Conservation (phyloP, 2,888 invertebrate species). For the Eupithecia insigniata region DNA sequence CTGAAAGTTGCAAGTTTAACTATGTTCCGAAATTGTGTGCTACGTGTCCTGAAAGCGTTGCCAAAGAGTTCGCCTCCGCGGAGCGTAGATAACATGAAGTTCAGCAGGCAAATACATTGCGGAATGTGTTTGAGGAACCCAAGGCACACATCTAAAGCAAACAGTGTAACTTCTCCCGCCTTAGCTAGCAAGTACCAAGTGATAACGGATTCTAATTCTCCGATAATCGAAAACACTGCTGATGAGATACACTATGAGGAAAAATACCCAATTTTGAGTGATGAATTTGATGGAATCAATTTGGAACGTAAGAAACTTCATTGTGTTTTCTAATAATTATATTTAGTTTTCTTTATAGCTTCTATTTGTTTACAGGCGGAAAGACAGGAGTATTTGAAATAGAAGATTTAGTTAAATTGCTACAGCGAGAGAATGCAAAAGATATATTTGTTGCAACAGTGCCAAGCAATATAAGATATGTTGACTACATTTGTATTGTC, state of each 20-base stretch:
- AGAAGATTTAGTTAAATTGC: slow-evolving; percentile 90
- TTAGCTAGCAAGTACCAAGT: slow-evolving; percentile 86
- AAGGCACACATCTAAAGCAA: slow-evolving; percentile 67
- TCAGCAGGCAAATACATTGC: slow-evolving; percentile 67
- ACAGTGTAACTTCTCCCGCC: slow-evolving; percentile 70
- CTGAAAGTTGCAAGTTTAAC: background rate
- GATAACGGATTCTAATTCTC: slow-evolving; percentile 88
- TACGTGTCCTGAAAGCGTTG: slow-evolving; percentile 30
- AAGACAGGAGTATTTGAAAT: slow-evolving; percentile 93
- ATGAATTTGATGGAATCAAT: slow-evolving; percentile 86
- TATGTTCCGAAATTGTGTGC: slow-evolving; percentile 40
- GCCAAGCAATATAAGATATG: slow-evolving; percentile 90
- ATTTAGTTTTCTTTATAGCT: background rate
- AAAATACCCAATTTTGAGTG: slow-evolving; percentile 69
- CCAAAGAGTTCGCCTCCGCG: slow-evolving; percentile 36
- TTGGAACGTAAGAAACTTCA: slow-evolving; percentile 81
- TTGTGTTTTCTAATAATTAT: background rate
- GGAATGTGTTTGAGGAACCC: slow-evolving; percentile 69
- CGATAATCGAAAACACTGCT: slow-evolving; percentile 88
- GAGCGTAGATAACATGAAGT: slow-evolving; percentile 49
- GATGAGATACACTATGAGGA: slow-evolving; percentile 83
- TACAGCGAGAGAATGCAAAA: slow-evolving; percentile 90
- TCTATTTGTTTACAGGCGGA: slow-evolving; percentile 86
- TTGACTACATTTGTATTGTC: slow-evolving; percentile 93
- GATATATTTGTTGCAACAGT: slow-evolving; percentile 92